These are phyloP conservation scores for Machimus atricapillus DNA, from an alignment of 2,888 invertebrate genomes.

Conservation along the genomic window DNA sequence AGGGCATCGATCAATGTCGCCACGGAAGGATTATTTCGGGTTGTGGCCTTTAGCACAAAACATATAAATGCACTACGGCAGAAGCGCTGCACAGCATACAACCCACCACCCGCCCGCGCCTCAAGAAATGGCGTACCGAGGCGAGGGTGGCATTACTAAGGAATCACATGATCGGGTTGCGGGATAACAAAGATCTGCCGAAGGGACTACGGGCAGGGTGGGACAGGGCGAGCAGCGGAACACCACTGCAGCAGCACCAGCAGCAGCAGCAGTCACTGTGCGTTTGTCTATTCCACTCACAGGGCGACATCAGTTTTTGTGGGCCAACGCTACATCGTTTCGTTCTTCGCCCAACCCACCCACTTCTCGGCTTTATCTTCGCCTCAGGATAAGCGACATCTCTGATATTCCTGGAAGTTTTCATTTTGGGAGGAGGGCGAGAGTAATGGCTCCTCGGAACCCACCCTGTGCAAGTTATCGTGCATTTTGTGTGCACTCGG, in stretches of 20 bases:
- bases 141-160: constrained; percentile 23
- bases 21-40: constrained; percentile 47
- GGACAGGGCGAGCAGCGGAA: neutral
- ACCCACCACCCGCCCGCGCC: neutral
- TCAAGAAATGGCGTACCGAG: neutral
- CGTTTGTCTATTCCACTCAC: constrained; percentile 43
- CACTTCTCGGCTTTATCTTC: constrained; percentile 19
- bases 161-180: constrained; percentile 45
- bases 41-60: constrained; percentile 45
- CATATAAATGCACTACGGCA: constrained; percentile 37
- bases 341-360: neutral
- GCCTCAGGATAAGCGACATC: constrained; percentile 39
- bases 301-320: constrained; percentile 39
- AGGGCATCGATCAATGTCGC: constrained; percentile 48
- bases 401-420: constrained; percentile 21
- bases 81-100: constrained; percentile 7
- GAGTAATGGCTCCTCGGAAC: constrained; percentile 7
- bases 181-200: constrained; percentile 34
- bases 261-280: constrained; percentile 32
- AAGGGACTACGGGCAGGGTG: neutral
- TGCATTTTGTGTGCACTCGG: constrained; percentile 36
- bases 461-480: constrained; percentile 21
- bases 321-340: constrained; percentile 29
- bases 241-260: neutral
- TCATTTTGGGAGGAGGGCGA: neutral